Evolutionary conservation across 2,113 vertebrate species (phyloP), one percentile per base, ranked within the genome.

Genomic region (Neoarius graeffei): DNA sequence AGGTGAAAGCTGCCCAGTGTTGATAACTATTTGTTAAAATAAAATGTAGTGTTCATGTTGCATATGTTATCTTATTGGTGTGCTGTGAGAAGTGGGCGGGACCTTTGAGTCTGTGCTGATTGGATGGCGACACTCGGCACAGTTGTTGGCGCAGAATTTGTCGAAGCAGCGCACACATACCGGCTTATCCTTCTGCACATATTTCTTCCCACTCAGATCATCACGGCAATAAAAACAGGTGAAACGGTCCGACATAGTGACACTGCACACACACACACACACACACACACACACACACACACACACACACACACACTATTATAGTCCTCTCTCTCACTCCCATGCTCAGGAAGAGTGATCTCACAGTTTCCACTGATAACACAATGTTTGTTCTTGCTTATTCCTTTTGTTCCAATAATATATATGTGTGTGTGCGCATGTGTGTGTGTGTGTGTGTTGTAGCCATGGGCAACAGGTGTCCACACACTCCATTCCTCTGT

Each of bases 111-210:
- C 98, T 0, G 97, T 97, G 0, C 97, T 94, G 0, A 99, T 99
- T 88, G 98, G 96, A 82, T 97, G 97, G 84, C 95, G 96, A 92
- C 98, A 99, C 84, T 98, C 97, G 0, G 90, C 93, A 9, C 98
- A 99, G 91, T 95, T 96, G 95, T 98, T 98, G 95, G 98, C 98
- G 0, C 97, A 98, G 94, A 99, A 94, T 94, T 98, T 99, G 76
- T 98, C 97, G 0, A 98, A 98, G 93, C 98, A 99, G 90, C 96
- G 97, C 82, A 98, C 94, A 0, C 98, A 99, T 93, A 97, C 97
- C 30, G 96, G 96, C 50, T 94, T 93, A 0, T 99, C 97, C 42
- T 97, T 98, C 92, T 97, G 93, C 59, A 99, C 96, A 0, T 97
- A 99, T 92, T 96, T 97, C 95, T 98, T 99, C 13, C 98, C 97